Conservation (phyloP, 1,140 invertebrate genomes). For the Heliconius hewitsoni region DNA sequence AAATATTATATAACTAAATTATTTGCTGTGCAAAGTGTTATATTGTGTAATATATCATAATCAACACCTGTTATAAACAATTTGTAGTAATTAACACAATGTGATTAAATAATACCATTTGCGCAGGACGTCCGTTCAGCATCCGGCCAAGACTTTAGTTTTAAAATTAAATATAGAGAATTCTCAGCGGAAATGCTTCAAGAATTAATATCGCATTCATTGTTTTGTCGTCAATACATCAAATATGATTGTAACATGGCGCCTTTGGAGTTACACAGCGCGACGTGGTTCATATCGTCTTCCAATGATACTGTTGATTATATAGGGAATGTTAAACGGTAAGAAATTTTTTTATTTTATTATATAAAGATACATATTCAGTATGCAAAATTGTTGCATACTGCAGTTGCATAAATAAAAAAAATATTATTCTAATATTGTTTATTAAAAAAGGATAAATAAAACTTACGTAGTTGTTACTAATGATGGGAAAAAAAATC, state of each 20-base stretch:
- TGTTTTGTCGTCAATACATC: conserved; percentile 94
- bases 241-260: conserved; percentile 96
- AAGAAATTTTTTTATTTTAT: conserved; percentile 5
- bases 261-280: conserved; percentile 91
- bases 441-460: too few species aligned
- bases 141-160: conserved; percentile 89
- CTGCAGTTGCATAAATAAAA: too few species aligned
- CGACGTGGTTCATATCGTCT: conserved; percentile 94
- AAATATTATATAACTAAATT: background rate
- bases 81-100: background rate
- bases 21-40: background rate
- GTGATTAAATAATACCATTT: conserved; percentile 13
- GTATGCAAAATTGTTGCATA: background rate
- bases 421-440: too few species aligned
- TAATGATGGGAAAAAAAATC: background rate
- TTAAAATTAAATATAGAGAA: conserved; percentile 92
- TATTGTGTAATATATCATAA: background rate
- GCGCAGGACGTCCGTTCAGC: conserved; percentile 88
- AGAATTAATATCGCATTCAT: conserved; percentile 92
- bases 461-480: too few species aligned
- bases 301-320: conserved; percentile 90
- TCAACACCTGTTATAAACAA: background rate
- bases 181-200: conserved; percentile 95
- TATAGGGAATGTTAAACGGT: conserved; percentile 92
- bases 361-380: background rate